Evolutionary conservation across 2,797 vertebrate species (phyloP).

Genomic region (Loriculus beryllinus): DNA sequence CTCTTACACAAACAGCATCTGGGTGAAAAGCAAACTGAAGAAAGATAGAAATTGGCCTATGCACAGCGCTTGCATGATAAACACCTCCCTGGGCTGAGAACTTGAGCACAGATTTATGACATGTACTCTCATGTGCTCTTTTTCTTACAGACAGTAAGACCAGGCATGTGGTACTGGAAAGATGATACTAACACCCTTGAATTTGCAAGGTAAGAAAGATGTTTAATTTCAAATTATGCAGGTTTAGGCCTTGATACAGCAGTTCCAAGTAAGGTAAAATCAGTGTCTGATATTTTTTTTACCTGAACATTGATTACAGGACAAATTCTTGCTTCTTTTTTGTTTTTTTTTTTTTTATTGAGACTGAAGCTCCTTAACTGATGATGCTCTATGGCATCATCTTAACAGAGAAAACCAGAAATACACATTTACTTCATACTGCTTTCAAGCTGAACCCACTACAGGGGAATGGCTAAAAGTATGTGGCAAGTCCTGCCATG

Average conservation of each 20-base stretch:
- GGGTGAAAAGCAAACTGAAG: background rate
- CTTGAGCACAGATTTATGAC: background rate
- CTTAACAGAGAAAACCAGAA: background rate
- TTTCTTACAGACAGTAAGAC: slow-evolving; percentile 57
- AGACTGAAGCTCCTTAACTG: background rate
- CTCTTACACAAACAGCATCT: background rate
- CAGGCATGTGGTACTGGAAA: slow-evolving; percentile 70
- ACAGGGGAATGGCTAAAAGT: background rate
- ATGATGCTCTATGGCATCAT: background rate
- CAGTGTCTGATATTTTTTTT: background rate
- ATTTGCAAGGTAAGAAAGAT: slow-evolving; percentile 62
- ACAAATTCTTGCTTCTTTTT: background rate
- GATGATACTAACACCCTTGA: slow-evolving; percentile 68
- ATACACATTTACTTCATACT: background rate
- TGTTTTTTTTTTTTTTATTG: background rate
- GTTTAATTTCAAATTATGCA: background rate
- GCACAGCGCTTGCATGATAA: background rate
- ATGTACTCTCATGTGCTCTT: background rate
- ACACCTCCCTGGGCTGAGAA: background rate
- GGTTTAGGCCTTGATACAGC: background rate
- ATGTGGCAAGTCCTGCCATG: background rate
- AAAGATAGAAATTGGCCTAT: background rate
- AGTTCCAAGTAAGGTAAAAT: background rate
- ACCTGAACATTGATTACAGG: background rate
- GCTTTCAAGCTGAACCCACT: background rate